Base-by-base conservation (phyloP, 2,113 vertebrate species). In the Archocentrus centrarchus region DNA sequence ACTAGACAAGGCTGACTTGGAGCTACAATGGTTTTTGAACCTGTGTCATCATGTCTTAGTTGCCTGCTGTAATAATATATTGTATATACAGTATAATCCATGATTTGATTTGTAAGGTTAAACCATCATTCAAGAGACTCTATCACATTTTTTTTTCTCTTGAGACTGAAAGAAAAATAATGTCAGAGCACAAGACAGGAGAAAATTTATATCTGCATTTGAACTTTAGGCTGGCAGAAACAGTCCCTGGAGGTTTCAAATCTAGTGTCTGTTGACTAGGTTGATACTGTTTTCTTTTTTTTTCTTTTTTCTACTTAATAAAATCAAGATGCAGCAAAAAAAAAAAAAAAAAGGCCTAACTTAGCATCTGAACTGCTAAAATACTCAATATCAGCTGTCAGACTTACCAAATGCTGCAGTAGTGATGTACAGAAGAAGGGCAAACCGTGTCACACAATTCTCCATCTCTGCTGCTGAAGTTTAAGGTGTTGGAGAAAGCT, bases 341-440 rank as follows among this genome's bases (percentile, higher is more conserved):
- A 82, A 39, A 6, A 47, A 68, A 44, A 47, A 50, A 47, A 6
- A 18, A 57, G 8, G 32, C 13, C 30, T 64, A 7, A 62, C 24
- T 20, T 64, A 4, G 41, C 1, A 24, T 59, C 9, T 32, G 20
- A 77, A 57, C 61, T 59, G 53, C 11, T 58, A 75, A 75, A 73
- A 30, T 14, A 32, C 10, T 30, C 4, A 60, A 30, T 35, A 57
- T 41, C 8, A 80, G 22, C 27, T 13, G 27, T 10, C 20, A 3
- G 24, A 81, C 93, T 94, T 86, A 96, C 96, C 95, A 75, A 93
- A 91, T 59, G 88, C 84, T 81, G 93, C 73, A 11, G 59, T 81
- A 27, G 80, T n/a, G 63, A 95, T 60, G 68, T 89, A 93, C 41
- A 93, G 75, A 17, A 96, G 83, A 78, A 95, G 78, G 77, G 47